Evolutionary conservation across 1,140 invertebrate genomes (phyloP), one percentile per base, ranked within the genome.

Genomic region (Mactra quadrangularis): DNA sequence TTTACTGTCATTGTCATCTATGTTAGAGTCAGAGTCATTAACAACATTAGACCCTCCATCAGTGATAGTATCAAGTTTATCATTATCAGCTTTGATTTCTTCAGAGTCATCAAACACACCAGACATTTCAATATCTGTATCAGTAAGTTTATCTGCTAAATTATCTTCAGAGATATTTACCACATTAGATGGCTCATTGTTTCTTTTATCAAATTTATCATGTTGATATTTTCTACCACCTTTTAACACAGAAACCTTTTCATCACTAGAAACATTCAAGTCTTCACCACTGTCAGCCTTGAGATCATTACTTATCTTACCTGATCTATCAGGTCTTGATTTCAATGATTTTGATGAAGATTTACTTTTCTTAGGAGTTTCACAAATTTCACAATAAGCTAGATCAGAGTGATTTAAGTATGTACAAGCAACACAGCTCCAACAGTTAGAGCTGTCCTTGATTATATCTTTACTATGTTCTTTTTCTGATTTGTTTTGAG

Each of bases 321-420:
- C 45, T 11, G 45, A 47, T 47, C 7, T 11, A 47, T 11, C 19
- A n/a, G n/a, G n/a, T n/a, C n/a, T n/a, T n/a, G n/a, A n/a, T n/a
- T n/a, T n/a, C n/a, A n/a, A n/a, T n/a, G n/a, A n/a, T 41, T 41
- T 41, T 41, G 15, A 7, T 41, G 6, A 4, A 47, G 70, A 6
- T 33, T 68, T 83, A 38, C 25, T 55, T 74, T 78, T 78, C 29
- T 85, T 89, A 75, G 88, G 86, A 3, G 88, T 87, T 25, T 88
- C 84, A 86, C 91, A 92, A 25, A 91, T 87, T 86, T 91, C 90
- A 88, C 91, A 92, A 29, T 72, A 86, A 11, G 77, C 83, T 11
- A 90, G 59, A 22, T 83, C 84, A 55, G 17, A 22, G 82, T 89
- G 86, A 71, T 92, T 92, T 15, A 87, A 31, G 52, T 89, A 92